Conservation (phyloP, 2,797 vertebrate genomes). For the Dallia pectoralis region DNA sequence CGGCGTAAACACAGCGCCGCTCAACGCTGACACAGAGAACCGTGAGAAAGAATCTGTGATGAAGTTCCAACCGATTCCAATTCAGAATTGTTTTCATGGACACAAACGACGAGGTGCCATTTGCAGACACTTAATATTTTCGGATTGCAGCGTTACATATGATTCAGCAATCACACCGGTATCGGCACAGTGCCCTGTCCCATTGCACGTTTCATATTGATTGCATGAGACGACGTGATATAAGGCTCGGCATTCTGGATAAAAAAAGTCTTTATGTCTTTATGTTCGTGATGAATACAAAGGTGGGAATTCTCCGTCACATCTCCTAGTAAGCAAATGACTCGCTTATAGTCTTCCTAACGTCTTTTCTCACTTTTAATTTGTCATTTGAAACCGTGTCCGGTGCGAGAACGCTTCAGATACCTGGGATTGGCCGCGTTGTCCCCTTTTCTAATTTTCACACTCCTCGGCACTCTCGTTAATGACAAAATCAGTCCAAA, state of each 20-base stretch:
- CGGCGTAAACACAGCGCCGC: too few relatives aligned
- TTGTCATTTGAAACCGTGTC: conserved; percentile 30
- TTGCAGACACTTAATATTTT: conserved; percentile 38
- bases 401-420: conserved; percentile 10
- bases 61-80: neutral
- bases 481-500: conserved; percentile 24
- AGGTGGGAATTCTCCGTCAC: neutral
- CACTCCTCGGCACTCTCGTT: conserved; percentile 33
- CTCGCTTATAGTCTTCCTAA: neutral
- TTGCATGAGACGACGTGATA: conserved; percentile 26
- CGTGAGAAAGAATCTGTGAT: too few relatives aligned
- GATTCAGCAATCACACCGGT: conserved; percentile 43
- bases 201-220: conserved; percentile 29
- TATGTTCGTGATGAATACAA: neutral
- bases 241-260: conserved; percentile 11
- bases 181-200: conserved; percentile 26
- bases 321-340: conserved; percentile 7
- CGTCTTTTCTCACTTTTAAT: conserved; percentile 18
- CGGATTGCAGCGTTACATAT: conserved; percentile 36
- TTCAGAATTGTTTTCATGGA: conserved; percentile 9
- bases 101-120: conserved; percentile 15
- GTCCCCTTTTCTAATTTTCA: conserved; percentile 14
- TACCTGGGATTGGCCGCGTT: neutral
- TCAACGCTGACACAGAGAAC: too few relatives aligned
- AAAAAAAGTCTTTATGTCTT: neutral